These are phyloP conservation scores for Campaea margaritaria DNA, from an alignment of 2,888 invertebrate genomes.

Conservation along the genomic window DNA sequence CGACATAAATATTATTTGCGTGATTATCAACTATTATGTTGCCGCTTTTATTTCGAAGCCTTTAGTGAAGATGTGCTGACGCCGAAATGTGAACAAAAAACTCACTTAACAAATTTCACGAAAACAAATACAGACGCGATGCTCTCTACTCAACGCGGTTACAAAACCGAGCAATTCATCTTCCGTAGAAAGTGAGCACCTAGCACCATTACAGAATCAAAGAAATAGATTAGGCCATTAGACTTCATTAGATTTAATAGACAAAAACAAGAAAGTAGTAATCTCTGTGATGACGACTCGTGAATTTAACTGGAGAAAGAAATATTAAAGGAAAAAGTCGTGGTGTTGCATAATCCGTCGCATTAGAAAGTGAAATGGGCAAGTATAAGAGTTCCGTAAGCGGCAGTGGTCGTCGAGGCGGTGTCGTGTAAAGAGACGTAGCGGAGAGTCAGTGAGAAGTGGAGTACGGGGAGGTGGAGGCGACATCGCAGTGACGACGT, in stretches of 20 bases:
- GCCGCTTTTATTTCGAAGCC: constrained; percentile 76
- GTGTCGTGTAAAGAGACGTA: constrained; percentile 47
- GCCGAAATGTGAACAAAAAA: constrained; percentile 49
- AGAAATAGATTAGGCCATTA: constrained; percentile 41
- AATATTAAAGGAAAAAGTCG: constrained; percentile 17
- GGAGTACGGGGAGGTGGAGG: constrained; percentile 77
- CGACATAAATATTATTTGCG: constrained; percentile 71
- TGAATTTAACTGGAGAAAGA: constrained; percentile 23
- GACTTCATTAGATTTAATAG: constrained; percentile 41
- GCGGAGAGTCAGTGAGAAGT: constrained; percentile 84
- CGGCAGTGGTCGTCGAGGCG: constrained; percentile 34
- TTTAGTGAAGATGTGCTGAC: constrained; percentile 71
- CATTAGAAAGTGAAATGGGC: constrained; percentile 40
- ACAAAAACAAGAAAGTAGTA: constrained; percentile 26
- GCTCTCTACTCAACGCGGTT: constrained; percentile 30
- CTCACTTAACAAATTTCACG: constrained; percentile 38
- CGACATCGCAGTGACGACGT: constrained; percentile 78
- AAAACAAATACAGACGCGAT: constrained; percentile 38
- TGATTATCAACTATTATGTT: constrained; percentile 71
- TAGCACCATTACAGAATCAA: constrained; percentile 39
- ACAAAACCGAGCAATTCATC: constrained; percentile 42
- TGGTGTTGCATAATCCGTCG: constrained; percentile 20
- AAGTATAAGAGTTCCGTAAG: constrained; percentile 26
- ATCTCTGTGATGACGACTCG: constrained; percentile 25
- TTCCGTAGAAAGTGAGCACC: constrained; percentile 50